These are phyloP conservation scores for Eupithecia pulchellata DNA, from an alignment of 2,888 invertebrate species.

Conservation along the genomic window DNA sequence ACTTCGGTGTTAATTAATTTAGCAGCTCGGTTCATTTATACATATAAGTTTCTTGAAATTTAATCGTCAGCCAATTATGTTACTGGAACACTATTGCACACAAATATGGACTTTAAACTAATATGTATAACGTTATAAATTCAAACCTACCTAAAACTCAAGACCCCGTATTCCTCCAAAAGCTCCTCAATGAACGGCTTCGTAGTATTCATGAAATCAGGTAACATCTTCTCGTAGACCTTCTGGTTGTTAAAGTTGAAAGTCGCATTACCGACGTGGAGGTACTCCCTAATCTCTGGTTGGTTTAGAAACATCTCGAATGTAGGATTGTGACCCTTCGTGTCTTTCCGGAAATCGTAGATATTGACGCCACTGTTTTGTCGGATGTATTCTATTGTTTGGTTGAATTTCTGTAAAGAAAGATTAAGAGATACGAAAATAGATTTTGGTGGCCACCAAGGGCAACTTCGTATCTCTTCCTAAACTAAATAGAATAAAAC, in stretches of 20 bases:
- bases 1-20: too few species aligned
- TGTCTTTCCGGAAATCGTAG: slow-evolving; percentile 55
- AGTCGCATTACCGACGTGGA: slow-evolving; percentile 69
- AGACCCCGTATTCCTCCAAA: slow-evolving; percentile 86
- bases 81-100: too few species aligned
- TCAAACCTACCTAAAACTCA: slow-evolving; percentile 84
- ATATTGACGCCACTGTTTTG: slow-evolving; percentile 57
- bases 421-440: not conserved
- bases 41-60: too few species aligned
- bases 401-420: slow-evolving; percentile 62
- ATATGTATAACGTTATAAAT: too few species aligned
- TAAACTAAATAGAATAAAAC: too few species aligned
- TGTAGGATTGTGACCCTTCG: slow-evolving; percentile 27
- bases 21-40: too few species aligned
- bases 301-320: slow-evolving; percentile 57
- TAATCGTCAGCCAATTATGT: too few species aligned
- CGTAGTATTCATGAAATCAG: slow-evolving; percentile 89
- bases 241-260: slow-evolving; percentile 62
- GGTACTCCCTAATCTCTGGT: slow-evolving; percentile 74
- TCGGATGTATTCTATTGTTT: slow-evolving; percentile 66
- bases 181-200: slow-evolving; percentile 86
- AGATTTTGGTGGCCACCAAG: too few species aligned
- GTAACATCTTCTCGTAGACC: slow-evolving; percentile 87
- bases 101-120: too few species aligned
- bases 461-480: too few species aligned